Percentiles rank a stretch among this genome's conserved stretches.
phyloP scores from a whole-genome alignment of 2,113 vertebrate species.

The Chiloscyllium plagiosum region DNA sequence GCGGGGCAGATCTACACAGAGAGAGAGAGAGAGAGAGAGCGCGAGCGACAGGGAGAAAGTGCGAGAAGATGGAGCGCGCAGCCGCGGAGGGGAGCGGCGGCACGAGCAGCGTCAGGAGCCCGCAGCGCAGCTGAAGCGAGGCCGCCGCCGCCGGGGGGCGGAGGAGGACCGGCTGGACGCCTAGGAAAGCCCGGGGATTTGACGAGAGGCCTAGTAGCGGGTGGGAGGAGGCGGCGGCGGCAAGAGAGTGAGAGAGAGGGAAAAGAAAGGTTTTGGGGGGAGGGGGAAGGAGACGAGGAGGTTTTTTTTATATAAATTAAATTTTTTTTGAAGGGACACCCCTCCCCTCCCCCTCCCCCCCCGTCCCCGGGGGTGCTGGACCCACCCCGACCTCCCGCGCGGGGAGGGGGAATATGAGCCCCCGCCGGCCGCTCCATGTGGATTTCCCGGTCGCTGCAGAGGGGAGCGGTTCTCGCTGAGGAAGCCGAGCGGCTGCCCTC shows the following conservation, averaged over 20 bases:
- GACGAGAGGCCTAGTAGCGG: neutral
- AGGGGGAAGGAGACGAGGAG: too few species aligned
- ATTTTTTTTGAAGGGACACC: neutral
- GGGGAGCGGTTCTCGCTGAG: slow-evolving; percentile 33
- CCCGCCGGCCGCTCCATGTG: slow-evolving; percentile 27
- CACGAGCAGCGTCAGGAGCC: too few species aligned
- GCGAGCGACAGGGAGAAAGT: neutral
- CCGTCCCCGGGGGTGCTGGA: neutral
- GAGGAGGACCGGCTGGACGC: neutral
- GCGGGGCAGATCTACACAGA: too few species aligned
- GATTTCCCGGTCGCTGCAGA: slow-evolving; percentile 31
- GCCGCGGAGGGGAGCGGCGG: neutral
- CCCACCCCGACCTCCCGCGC: neutral
- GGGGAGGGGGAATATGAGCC: slow-evolving; percentile 31
- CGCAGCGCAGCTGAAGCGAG: neutral
- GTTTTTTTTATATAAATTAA: too few species aligned
- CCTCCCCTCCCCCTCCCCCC: neutral
- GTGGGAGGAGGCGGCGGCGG: neutral
- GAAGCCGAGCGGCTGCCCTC: slow-evolving; percentile 34
- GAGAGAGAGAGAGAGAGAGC: neutral
- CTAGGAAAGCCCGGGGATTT: neutral
- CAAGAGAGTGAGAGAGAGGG: too few species aligned
- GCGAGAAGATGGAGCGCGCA: slow-evolving; percentile 22
- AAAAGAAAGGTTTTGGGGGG: too few species aligned
- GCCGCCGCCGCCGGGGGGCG: neutral